phyloP scores from a whole-genome alignment of 1,140 invertebrate species.

The Apocrypta bakeri region DNA sequence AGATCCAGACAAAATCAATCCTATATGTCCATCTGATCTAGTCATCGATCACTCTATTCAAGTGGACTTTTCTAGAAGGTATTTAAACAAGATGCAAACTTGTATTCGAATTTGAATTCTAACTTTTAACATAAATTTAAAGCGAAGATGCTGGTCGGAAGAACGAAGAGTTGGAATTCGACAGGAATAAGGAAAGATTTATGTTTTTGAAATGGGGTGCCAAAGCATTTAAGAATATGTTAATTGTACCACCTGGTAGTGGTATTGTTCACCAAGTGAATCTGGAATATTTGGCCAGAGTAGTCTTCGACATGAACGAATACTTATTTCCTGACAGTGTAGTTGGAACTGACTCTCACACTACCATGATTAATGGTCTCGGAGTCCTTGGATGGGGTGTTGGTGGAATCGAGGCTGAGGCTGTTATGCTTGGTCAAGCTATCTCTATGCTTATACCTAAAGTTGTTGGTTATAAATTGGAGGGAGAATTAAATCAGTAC shows the following conservation, averaged over 20 bases:
- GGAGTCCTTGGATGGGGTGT: conserved; percentile 88
- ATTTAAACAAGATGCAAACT: conserved; percentile 60
- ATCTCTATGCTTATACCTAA: conserved; percentile 97
- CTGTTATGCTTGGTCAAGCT: conserved; percentile 95
- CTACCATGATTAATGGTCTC: conserved; percentile 98
- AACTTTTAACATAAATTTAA: conserved; percentile 60
- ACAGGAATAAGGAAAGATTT: conserved; percentile 97
- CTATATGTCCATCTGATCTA: conserved; percentile 96
- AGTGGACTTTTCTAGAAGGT: conserved; percentile 94
- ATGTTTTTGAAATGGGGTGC: conserved; percentile 98
- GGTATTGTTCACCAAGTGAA: conserved; percentile 99
- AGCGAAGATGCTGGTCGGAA: conserved; percentile 92
- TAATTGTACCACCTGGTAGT: conserved; percentile 97
- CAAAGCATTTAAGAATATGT: conserved; percentile 95
- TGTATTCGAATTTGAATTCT: background rate
- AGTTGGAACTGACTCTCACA: conserved; percentile 99
- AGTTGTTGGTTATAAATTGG: conserved; percentile 95
- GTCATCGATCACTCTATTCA: conserved; percentile 99
- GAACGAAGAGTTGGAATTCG: conserved; percentile 97
- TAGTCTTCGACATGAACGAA: conserved; percentile 88
- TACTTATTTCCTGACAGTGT: conserved; percentile 94
- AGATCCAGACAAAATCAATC: conserved; percentile 96
- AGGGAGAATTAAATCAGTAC: conserved; percentile 86
- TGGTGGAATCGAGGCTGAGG: conserved; percentile 90
- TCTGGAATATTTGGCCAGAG: conserved; percentile 94